Conservation (phyloP, 2,113 vertebrate species). For the Myodes glareolus region DNA sequence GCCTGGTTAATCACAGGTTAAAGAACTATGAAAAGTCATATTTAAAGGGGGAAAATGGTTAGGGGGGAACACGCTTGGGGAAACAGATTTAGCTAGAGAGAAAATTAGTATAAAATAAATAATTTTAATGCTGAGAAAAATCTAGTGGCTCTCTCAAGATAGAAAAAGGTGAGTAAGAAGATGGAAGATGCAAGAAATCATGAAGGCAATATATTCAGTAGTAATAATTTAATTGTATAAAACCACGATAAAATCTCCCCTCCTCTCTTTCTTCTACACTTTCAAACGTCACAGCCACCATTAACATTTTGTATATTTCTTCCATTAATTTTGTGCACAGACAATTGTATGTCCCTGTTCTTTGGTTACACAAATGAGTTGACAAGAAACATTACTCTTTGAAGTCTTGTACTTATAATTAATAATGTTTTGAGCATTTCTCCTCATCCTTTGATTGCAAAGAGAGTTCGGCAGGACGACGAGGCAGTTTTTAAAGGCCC, state of each 20-base stretch:
- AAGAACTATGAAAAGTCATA: background rate
- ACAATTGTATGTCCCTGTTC: background rate
- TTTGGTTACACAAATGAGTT: conserved; percentile 41
- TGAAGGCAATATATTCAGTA: conserved; percentile 15
- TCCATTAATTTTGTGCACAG: background rate
- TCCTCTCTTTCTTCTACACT: background rate
- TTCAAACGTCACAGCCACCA: background rate
- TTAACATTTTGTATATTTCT: background rate
- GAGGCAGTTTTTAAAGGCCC: background rate
- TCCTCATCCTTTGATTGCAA: conserved; percentile 36
- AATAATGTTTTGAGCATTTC: background rate
- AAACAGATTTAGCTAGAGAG: background rate
- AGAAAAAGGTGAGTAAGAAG: background rate
- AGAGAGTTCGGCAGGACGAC: background rate
- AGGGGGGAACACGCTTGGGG: conserved; percentile 1
- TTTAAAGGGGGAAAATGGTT: conserved; percentile 30
- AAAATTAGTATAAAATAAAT: conserved; percentile 25
- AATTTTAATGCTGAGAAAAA: conserved; percentile 36
- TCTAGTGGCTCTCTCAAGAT: conserved; percentile 6
- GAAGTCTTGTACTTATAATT: conserved; percentile 37
- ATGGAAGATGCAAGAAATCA: background rate
- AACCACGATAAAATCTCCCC: conserved; percentile 36
- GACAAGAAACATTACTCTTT: conserved; percentile 22
- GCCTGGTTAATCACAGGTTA: background rate
- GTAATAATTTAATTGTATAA: conserved; percentile 45